phyloP scores from a whole-genome alignment of 2,113 vertebrate genomes.

The Beaufortia kweichowensis region DNA sequence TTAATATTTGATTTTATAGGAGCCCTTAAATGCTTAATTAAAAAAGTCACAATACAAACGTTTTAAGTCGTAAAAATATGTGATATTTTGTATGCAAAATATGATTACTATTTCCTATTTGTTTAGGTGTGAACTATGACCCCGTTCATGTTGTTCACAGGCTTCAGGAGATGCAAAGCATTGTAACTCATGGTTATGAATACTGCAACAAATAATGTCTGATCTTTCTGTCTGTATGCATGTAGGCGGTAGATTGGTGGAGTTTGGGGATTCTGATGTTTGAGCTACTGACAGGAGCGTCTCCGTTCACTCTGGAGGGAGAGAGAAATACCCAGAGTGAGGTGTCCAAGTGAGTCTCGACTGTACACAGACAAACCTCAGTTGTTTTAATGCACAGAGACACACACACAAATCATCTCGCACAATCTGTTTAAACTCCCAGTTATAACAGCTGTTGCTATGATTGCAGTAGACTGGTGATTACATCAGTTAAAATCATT shows the following conservation, averaged over 20 bases:
- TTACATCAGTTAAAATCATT: neutral
- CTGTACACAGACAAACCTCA: neutral
- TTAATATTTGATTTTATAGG: too few species aligned
- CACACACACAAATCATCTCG: neutral
- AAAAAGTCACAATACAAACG: too few species aligned
- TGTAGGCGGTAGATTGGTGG: conserved; percentile 91
- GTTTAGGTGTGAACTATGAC: too few species aligned
- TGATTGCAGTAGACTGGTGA: neutral
- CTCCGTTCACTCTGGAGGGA: conserved; percentile 89
- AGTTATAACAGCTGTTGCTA: neutral
- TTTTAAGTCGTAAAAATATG: too few species aligned
- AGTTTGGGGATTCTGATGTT: conserved; percentile 90
- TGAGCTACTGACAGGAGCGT: conserved; percentile 87
- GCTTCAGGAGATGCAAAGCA: too few species aligned
- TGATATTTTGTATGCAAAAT: too few species aligned
- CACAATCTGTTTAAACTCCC: neutral
- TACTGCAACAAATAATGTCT: too few species aligned
- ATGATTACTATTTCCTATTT: too few species aligned
- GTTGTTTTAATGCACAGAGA: neutral
- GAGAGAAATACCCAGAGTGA: conserved; percentile 89
- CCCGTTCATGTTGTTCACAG: too few species aligned
- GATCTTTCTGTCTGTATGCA: neutral
- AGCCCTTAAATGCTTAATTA: too few species aligned
- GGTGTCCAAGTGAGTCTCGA: conserved; percentile 83
- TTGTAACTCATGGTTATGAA: too few species aligned